These are phyloP conservation scores for Chionoecetes opilio DNA, from an alignment of 1,140 invertebrate species.

Conservation along the genomic window DNA sequence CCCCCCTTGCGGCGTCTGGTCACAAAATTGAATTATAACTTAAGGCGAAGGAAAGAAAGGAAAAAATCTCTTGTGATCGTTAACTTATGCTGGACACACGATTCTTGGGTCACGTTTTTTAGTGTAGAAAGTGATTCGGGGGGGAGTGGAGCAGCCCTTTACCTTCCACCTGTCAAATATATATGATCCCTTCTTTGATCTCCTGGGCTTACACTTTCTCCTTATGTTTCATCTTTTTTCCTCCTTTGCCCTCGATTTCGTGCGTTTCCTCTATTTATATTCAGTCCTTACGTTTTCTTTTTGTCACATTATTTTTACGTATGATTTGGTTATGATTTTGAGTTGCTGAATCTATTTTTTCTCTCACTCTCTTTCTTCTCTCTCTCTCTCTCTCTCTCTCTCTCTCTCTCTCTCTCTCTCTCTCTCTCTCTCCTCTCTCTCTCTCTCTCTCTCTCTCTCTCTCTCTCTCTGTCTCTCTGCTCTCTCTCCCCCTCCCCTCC, in stretches of 20 bases:
- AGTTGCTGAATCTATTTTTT: too few relatives aligned
- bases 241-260: background rate
- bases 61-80: background rate
- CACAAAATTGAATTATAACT: background rate
- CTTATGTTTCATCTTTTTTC: background rate
- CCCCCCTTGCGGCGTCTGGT: background rate
- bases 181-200: background rate
- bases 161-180: background rate
- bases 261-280: background rate
- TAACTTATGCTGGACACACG: background rate
- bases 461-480: too few relatives aligned
- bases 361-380: too few relatives aligned
- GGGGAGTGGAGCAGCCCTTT: background rate
- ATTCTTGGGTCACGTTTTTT: constrained; percentile 17
- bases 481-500: too few relatives aligned
- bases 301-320: too few relatives aligned
- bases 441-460: too few relatives aligned
- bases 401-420: too few relatives aligned
- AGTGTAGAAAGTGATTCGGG: background rate
- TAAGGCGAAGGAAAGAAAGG: background rate
- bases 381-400: too few relatives aligned
- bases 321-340: too few relatives aligned
- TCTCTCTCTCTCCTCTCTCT: too few relatives aligned
- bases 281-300: background rate
- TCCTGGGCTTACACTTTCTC: background rate